Conservation (phyloP, 2,797 vertebrate species). For the Tokudaia tokunoshimensis region DNA sequence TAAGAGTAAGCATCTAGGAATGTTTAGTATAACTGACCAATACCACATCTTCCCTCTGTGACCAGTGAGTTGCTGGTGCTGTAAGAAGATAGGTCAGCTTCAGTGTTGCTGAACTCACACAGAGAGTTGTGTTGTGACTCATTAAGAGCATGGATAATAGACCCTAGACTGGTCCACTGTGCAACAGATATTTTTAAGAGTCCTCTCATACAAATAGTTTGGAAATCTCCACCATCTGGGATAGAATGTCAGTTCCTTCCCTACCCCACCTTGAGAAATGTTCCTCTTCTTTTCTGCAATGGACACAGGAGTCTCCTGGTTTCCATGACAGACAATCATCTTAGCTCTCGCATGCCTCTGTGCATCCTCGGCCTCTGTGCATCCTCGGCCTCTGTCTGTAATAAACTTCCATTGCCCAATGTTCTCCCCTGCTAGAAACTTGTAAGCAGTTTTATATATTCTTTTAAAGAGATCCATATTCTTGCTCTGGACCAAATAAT, state of each 20-base stretch:
- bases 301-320: background rate
- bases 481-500: background rate
- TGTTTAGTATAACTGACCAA: background rate
- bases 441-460: conserved; percentile 11
- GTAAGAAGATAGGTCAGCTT: background rate
- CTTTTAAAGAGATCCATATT: background rate
- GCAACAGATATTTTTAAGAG: background rate
- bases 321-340: background rate
- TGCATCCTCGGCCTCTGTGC: background rate
- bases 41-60: background rate
- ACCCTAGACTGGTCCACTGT: background rate
- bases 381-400: background rate
- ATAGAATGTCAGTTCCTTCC: background rate
- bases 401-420: background rate
- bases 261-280: no score
- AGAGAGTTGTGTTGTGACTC: background rate
- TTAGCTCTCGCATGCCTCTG: background rate
- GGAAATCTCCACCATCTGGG: background rate
- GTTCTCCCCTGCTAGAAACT: background rate
- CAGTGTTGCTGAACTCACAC: background rate
- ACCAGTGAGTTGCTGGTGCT: background rate
- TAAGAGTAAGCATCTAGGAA: background rate
- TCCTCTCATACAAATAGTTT: background rate
- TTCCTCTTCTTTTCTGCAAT: background rate
- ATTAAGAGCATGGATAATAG: background rate